Percentiles rank a stretch among this genome's conserved stretches.
Evolutionary conservation across 1,140 invertebrate genomes (phyloP).

Genomic region (Diploscapter pachys): DNA sequence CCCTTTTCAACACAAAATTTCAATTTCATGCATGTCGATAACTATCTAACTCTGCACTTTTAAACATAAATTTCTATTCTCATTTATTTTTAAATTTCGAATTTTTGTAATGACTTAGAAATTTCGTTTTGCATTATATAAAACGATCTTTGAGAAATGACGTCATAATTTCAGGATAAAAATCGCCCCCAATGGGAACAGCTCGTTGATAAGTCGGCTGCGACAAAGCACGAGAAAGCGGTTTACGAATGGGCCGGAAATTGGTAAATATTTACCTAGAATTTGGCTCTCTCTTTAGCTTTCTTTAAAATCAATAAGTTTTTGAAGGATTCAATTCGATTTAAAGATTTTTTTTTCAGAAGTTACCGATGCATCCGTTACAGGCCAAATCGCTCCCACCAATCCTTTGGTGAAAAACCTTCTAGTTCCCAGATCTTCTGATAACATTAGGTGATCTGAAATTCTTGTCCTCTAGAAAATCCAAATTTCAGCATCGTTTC

Average conservation of each 20-base stretch:
- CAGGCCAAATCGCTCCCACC: neutral
- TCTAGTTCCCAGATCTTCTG: slow-evolving; percentile 45
- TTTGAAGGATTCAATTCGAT: neutral
- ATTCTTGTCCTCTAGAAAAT: neutral
- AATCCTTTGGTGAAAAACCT: slow-evolving; percentile 25
- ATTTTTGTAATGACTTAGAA: no score
- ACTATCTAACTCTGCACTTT: no score
- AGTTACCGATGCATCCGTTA: slow-evolving; percentile 1
- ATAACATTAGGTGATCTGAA: slow-evolving; percentile 46
- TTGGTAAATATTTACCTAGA: neutral
- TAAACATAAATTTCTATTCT: no score
- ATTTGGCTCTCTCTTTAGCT: no score
- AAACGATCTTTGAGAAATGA: neutral
- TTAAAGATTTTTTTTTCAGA: slow-evolving; percentile 17
- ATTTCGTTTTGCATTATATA: neutral
- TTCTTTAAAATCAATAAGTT: no score
- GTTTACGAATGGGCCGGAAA: slow-evolving; percentile 9
- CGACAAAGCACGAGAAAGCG: slow-evolving; percentile 50
- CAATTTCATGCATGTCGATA: no score
- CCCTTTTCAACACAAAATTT: no score
- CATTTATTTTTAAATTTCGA: no score
- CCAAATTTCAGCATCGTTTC: slow-evolving; percentile 49
- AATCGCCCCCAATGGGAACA: slow-evolving; percentile 33
- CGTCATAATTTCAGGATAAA: slow-evolving; percentile 2
- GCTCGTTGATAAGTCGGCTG: slow-evolving; percentile 43